Conservation (phyloP, 2,113 vertebrate species). For the Pelecanus crispus region DNA sequence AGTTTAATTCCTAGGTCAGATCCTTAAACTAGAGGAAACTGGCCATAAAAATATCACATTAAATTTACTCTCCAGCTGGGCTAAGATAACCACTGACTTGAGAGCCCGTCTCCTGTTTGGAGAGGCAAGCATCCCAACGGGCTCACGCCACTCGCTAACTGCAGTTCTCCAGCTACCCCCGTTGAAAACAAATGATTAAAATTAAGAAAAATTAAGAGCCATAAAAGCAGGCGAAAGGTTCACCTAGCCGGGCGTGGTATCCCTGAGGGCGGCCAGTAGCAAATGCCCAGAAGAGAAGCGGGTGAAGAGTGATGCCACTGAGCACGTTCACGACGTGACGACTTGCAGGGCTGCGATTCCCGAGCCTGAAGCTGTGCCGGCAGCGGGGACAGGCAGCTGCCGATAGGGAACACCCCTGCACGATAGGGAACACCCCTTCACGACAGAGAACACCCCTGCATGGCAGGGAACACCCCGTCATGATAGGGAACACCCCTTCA, state of each 20-base stretch:
- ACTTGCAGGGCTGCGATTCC: too few species aligned
- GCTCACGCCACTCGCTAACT: not conserved
- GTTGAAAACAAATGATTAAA: not conserved
- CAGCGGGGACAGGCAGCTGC: not conserved
- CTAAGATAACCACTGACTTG: not conserved
- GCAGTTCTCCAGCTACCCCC: not conserved
- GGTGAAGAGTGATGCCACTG: fast-evolving
- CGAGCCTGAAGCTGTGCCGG: fast-evolving
- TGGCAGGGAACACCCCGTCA: not conserved
- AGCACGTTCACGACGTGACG: fast-evolving
- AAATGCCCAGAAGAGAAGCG: too few species aligned
- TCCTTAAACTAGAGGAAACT: not conserved
- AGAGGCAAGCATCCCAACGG: not conserved
- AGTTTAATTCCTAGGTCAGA: not conserved
- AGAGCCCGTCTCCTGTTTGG: not conserved
- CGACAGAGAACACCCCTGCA: too few species aligned
- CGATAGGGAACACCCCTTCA: not conserved
- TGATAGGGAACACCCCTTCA: not conserved
- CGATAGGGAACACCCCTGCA: not conserved
- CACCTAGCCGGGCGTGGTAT: fast-evolving
- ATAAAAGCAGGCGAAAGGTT: fast-evolving
- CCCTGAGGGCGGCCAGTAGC: fast-evolving
- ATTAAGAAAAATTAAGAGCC: not conserved
- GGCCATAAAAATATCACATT: not conserved
- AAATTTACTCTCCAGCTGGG: not conserved